These are phyloP conservation scores for Gambusia yucatana DNA, from an alignment of 2,797 vertebrate genomes.

Conservation along the genomic window DNA sequence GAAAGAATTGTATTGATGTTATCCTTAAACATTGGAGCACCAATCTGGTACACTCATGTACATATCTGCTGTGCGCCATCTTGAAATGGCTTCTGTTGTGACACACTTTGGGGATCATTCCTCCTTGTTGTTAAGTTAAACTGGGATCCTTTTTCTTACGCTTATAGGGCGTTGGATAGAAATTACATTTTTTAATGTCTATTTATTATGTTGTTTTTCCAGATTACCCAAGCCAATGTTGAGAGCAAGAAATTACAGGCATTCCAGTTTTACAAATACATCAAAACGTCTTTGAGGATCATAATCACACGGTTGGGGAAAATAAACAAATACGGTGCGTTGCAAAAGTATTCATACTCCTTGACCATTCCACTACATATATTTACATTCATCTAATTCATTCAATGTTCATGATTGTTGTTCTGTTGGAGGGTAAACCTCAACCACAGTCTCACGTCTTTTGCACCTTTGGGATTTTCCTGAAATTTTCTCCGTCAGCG, in stretches of 20 bases:
- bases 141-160: not conserved
- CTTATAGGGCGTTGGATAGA: not conserved
- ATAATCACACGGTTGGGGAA: not conserved
- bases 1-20: slow-evolving; percentile 40
- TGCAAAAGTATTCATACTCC: not conserved
- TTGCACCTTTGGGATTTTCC: not conserved
- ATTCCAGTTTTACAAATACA: slow-evolving; percentile 10
- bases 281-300: not conserved
- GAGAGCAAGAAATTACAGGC: not conserved
- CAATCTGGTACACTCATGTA: slow-evolving; percentile 8
- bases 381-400: not conserved
- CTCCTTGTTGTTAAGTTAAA: slow-evolving; percentile 2
- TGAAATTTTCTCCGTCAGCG: not conserved
- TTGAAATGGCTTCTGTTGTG: slow-evolving; percentile 3
- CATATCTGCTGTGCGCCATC: slow-evolving; percentile 8
- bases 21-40: slow-evolving; percentile 10
- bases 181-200: not conserved
- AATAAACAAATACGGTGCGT: not conserved
- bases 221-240: not conserved
- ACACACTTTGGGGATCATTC: slow-evolving; percentile 15
- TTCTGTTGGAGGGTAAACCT: not conserved
- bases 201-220: not conserved
- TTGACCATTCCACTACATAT: not conserved
- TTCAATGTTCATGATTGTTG: not conserved
- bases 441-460: not conserved